A percentile compares a stretch with the other conserved stretches of the same genome.
Evolutionary conservation across 2,888 invertebrate species (phyloP).

Genomic region (Tetrapedia diversipes): DNA sequence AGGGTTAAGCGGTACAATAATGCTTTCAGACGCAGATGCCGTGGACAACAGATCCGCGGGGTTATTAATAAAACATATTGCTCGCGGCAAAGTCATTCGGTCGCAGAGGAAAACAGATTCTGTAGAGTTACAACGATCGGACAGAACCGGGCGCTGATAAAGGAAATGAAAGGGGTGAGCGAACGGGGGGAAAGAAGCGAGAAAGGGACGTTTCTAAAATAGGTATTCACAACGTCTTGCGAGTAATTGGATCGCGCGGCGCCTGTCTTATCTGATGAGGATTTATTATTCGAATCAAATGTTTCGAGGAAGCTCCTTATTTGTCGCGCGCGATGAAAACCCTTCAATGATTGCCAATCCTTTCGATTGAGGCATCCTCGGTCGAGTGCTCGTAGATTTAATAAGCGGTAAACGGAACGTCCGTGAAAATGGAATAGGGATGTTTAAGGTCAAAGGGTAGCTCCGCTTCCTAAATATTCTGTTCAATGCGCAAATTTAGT

Average conservation of each 20-base stretch:
- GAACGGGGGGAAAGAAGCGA: slow-evolving; percentile 28
- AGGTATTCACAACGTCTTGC: slow-evolving; percentile 75
- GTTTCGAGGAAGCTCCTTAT: slow-evolving; percentile 70
- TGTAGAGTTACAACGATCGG: slow-evolving; percentile 33
- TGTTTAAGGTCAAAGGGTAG: slow-evolving; percentile 24
- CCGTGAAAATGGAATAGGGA: slow-evolving; percentile 51
- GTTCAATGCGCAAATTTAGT: slow-evolving; percentile 7
- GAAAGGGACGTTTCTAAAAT: slow-evolving; percentile 66
- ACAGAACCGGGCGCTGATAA: slow-evolving; percentile 3
- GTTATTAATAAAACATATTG: slow-evolving; percentile 75
- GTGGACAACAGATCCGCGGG: slow-evolving; percentile 56
- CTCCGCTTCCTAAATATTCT: slow-evolving; percentile 10
- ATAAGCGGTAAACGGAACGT: slow-evolving; percentile 51
- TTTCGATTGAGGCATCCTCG: slow-evolving; percentile 42
- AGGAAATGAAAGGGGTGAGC: slow-evolving; percentile 12
- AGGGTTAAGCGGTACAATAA: no score
- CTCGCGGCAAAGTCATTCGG: slow-evolving; percentile 65
- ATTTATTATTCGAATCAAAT: slow-evolving; percentile 77
- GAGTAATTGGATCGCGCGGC: slow-evolving; percentile 76
- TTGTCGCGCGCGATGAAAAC: slow-evolving; percentile 53
- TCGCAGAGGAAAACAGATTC: slow-evolving; percentile 29
- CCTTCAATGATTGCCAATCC: slow-evolving; percentile 65
- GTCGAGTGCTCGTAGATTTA: slow-evolving; percentile 55
- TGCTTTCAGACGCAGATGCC: slow-evolving; percentile 23
- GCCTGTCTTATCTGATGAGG: slow-evolving; percentile 73